Evolutionary conservation across 2,113 vertebrate species (phyloP), one percentile per base, ranked within the genome.

Genomic region (Coturnix japonica): DNA sequence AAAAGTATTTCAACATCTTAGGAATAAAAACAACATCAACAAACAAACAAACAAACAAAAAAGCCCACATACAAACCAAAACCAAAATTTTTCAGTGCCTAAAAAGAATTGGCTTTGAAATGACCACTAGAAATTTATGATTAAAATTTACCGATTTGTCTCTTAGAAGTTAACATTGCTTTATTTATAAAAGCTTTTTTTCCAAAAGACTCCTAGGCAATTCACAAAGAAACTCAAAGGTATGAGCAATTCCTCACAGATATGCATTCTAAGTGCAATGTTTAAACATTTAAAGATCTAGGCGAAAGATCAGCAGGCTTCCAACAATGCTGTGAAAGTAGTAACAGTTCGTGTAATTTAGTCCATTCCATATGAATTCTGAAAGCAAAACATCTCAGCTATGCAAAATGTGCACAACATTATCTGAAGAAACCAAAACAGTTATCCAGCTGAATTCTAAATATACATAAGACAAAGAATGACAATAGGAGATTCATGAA

Each of bases 11-110:
- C 23, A 37, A 2, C 7, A 14, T 53, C 30, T 57, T 11, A 80
- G 11, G 3, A 76, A 60, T 6, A 71, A 28, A 46, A 86, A 54
- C n/a, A n/a, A n/a, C n/a, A n/a, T n/a, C n/a, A 39, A 75, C 65
- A 1, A 6, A 71, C 16, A 28, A 28, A 41, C 39, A 51, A 54
- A 37, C 37, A 37, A 37, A 37, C 37, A 51, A 26, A 51, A 26
- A 14, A 51, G 26, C 13, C 7, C 30, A 63, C 8, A 37, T 46
- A 39, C 26, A 63, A 76, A 63, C 19, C 28, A 7, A 75, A 64
- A 51, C 11, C 0, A 0, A 76, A 19, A 0, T 4, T 64, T 53
- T 88, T 37, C 14, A 49, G 3, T 31, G 46, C 9, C 2, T 19
- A 56, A 56, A 41, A 46, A 2, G 0, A 63, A 21, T 1, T 39